These are phyloP conservation scores for Cotesia typhae DNA, from an alignment of 1,140 invertebrate genomes.

Conservation along the genomic window DNA sequence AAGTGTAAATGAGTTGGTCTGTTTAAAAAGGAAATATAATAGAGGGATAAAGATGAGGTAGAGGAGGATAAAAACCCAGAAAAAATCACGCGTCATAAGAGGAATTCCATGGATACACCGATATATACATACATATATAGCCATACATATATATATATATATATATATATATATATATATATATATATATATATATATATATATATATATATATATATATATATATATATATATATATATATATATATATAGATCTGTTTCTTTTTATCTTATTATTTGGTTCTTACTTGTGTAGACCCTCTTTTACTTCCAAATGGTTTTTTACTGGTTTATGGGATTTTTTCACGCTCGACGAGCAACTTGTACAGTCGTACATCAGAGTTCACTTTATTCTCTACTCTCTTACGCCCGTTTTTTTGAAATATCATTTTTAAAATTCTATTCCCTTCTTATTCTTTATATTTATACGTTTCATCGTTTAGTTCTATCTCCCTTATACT, in stretches of 20 bases:
- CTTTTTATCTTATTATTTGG: conserved; percentile 23
- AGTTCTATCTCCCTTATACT: conserved; percentile 33
- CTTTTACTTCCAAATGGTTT: conserved; percentile 54
- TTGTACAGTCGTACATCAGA: conserved; percentile 66
- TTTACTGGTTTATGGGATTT: conserved; percentile 67
- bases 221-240: no score
- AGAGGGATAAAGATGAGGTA: conserved; percentile 25
- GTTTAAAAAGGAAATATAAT: conserved; percentile 15
- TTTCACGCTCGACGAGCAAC: conserved; percentile 61
- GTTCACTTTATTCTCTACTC: conserved; percentile 26
- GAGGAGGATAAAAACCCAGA: conserved; percentile 45
- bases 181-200: no score
- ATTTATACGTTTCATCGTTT: conserved; percentile 9
- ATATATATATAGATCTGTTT: conserved; percentile 23
- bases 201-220: no score
- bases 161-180: no score
- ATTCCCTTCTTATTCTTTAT: conserved; percentile 17
- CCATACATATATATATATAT: conserved; percentile 4
- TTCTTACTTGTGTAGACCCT: conserved; percentile 45
- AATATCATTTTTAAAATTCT: not conserved
- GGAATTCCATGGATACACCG: conserved; percentile 56
- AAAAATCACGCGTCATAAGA: conserved; percentile 65
- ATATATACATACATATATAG: no score
- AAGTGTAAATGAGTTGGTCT: conserved; percentile 6
- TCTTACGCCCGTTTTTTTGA: conserved; percentile 28